A percentile compares a stretch with the other conserved stretches of the same genome.
These are phyloP conservation scores for Brotula barbata DNA, from an alignment of 2,797 vertebrate genomes.

Conservation along the genomic window DNA sequence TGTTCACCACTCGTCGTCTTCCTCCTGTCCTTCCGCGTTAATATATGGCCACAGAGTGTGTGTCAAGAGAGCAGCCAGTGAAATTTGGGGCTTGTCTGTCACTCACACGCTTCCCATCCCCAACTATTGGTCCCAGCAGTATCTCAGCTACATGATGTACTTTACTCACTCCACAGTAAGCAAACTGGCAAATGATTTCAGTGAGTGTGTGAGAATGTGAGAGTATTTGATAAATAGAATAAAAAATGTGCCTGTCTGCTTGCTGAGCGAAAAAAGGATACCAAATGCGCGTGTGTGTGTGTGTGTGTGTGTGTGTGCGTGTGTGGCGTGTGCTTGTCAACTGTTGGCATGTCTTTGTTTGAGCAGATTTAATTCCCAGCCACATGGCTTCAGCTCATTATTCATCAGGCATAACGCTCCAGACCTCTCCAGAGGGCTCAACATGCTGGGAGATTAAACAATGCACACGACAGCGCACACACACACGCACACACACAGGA, in stretches of 20 bases:
- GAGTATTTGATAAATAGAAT: slow-evolving; percentile 18
- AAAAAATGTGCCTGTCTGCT: slow-evolving; percentile 27
- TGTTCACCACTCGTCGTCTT: too few relatives aligned
- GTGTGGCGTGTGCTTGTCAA: slow-evolving; percentile 57
- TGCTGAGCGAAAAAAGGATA: slow-evolving; percentile 38
- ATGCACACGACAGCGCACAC: slow-evolving; percentile 50
- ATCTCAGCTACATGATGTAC: slow-evolving; percentile 3
- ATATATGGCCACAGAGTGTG: slow-evolving; percentile 27
- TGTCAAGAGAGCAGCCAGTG: slow-evolving; percentile 41
- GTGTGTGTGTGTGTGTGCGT: slow-evolving; percentile 25
- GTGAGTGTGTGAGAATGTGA: slow-evolving; percentile 18
- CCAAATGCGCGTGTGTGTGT: slow-evolving; percentile 28
- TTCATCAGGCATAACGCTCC: slow-evolving; percentile 70
- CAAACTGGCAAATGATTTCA: not conserved
- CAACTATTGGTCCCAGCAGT: not conserved
- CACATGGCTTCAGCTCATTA: slow-evolving; percentile 70
- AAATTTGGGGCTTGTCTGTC: slow-evolving; percentile 2
- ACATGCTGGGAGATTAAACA: slow-evolving; percentile 71
- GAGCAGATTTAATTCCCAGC: slow-evolving; percentile 70
- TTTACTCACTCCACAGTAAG: too few relatives aligned
- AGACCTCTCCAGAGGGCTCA: slow-evolving; percentile 64
- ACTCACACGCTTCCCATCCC: not conserved
- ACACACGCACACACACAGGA: slow-evolving; percentile 33
- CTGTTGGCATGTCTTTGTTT: slow-evolving; percentile 70
- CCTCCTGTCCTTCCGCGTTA: slow-evolving; percentile 2